Base-by-base conservation (phyloP, 1,140 invertebrate genomes). In the Platorchestia sp. region DNA sequence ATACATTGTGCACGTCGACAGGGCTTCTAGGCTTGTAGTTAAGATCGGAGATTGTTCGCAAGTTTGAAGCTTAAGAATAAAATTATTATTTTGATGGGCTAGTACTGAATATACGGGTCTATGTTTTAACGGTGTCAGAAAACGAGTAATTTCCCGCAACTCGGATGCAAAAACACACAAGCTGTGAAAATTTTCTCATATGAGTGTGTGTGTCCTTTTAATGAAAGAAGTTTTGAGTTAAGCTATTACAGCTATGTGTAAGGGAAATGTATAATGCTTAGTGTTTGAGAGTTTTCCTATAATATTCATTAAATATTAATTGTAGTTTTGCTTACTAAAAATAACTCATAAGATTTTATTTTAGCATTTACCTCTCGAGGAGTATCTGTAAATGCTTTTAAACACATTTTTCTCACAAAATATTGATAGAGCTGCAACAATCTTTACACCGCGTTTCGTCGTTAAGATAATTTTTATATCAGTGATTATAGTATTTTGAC, bases 1-100 rank as follows among this genome's bases (percentile, higher is more conserved):
- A 75, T 75, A 75, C 59, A 75, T 75, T 75, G 59, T 75, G 36
- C 59, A 41, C 27, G 87, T 89, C 87, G 87, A 89, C 87, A 44
- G n/a, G 0, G 87, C 87, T 89, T 89, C 87, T 42, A 89, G 59
- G 59, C 59, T 75, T 75, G 14, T 75, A 14, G 59, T 75, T 75
- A 75, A 75, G 59, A 75, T 75, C 10, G 59, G 27, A 75, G 59
- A 75, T 75, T 75, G 59, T 75, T 22, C 36, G 59, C 14, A 75
- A 36, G 59, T 75, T 75, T 14, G 59, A 75, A 75, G 59, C 36
- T 75, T 75, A 10, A 14, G 27, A 75, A 75, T 75, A 75, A 75
- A 75, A 75, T 75, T 75, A 75, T 22, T 75, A 75, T 75, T 75
- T 75, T 75, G 36, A 75, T 75, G 36, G 36, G 1, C 14, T 75